Evolutionary conservation across 2,113 vertebrate genomes (phyloP), one percentile per base, ranked within the genome.

Genomic region (Aspidoscelis tigris): DNA sequence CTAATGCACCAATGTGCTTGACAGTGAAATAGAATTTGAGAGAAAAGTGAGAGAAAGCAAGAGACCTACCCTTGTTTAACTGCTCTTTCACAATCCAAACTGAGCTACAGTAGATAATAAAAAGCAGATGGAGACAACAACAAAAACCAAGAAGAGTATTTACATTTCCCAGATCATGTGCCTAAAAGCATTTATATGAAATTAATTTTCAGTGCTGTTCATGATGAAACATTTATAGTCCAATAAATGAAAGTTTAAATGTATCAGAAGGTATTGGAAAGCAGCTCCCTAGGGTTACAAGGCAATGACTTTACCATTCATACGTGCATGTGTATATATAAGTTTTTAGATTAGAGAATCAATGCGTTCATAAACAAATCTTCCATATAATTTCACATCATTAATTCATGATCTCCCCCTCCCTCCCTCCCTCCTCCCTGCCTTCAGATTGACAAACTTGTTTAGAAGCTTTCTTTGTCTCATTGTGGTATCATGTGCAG

Each of bases 141-240:
- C 88, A 88, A 92, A 84, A 89, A 91, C 61, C 18, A 85, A 58
- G 50, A 83, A 0, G 2, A 89, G 0, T 86, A 88, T 90, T 93
- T 92, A 88, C 65, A 78, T 91, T 89, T 94, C 83, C 58, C 74
- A 86, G 71, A 83, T 72, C 89, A 4, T 86, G 78, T 85, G 18
- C 33, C 74, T 87, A 86, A 92, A 58, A 93, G 18, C 44, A 92
- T 90, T 91, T 85, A 94, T 76, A 90, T 84, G 1, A 93, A 91
- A 93, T 91, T 94, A 89, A 91, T 92, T 95, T 94, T 83, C 80
- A 92, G 7, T 84, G 33, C 0, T 92, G 69, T 89, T 18, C 84
- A 89, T 90, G 53, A 16, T 89, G 68, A 8, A 89, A 64, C 43
- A 90, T 89, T 92, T 94, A 87, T 90, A 22, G 83, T 43, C 5